These are phyloP conservation scores for Labrus mixtus DNA, from an alignment of 2,113 vertebrate species.

Conservation along the genomic window DNA sequence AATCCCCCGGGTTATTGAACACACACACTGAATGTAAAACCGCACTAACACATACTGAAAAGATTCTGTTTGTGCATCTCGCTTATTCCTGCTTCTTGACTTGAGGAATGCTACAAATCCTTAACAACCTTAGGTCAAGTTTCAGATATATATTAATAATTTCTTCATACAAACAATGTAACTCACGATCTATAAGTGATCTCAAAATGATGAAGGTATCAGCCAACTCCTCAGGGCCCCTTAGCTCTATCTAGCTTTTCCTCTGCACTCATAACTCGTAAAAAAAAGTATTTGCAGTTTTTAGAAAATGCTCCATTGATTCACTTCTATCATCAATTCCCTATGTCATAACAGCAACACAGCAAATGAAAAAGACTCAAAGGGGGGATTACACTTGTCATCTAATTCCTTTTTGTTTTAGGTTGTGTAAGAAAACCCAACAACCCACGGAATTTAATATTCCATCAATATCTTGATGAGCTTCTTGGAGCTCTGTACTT, in stretches of 20 bases:
- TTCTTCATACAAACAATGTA: no score
- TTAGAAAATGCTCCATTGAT: background rate
- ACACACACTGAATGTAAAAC: background rate
- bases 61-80: background rate
- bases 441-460: background rate
- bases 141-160: no score
- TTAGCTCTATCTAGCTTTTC: background rate
- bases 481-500: background rate
- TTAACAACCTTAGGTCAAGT: background rate
- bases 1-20: slow-evolving; percentile 33
- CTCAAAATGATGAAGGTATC: no score
- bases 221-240: no score
- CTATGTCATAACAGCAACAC: background rate
- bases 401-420: background rate
- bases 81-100: background rate
- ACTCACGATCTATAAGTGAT: no score
- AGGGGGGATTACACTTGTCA: background rate
- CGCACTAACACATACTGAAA: background rate
- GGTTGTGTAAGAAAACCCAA: background rate
- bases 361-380: background rate
- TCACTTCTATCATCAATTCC: background rate
- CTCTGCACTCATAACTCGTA: background rate
- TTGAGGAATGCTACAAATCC: background rate
- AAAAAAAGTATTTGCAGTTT: background rate
- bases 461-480: background rate